These are phyloP conservation scores for Drosophila neonasuta DNA, from an alignment of 2,888 invertebrate species.

Conservation along the genomic window DNA sequence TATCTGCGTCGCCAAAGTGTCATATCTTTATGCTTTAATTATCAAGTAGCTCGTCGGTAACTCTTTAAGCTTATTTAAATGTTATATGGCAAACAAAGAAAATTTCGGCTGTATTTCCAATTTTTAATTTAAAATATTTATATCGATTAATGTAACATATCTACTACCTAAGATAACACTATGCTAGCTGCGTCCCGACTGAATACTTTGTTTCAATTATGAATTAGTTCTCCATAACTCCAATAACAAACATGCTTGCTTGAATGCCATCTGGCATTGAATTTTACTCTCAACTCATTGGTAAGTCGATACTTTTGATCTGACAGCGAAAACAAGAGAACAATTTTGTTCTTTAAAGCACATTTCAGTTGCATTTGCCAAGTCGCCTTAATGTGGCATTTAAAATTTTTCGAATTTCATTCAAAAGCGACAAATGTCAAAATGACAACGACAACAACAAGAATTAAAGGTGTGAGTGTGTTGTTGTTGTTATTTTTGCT, in stretches of 20 bases:
- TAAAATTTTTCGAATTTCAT: slow-evolving; percentile 42
- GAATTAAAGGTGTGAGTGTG: slow-evolving; percentile 29
- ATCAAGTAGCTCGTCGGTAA: no score
- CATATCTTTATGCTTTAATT: no score
- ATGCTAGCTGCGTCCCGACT: background rate
- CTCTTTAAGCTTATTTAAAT: no score
- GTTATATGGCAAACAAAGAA: no score
- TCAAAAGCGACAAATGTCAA: slow-evolving; percentile 59
- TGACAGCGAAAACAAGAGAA: slow-evolving; percentile 37
- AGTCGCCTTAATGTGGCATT: slow-evolving; percentile 49
- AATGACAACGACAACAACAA: slow-evolving; percentile 23
- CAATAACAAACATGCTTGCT: no score
- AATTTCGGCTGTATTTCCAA: no score
- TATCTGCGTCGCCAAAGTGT: no score
- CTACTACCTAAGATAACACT: no score
- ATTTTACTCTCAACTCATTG: slow-evolving; percentile 14
- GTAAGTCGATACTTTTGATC: slow-evolving; percentile 54
- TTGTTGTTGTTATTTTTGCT: slow-evolving; percentile 16
- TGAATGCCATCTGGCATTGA: slow-evolving; percentile 4
- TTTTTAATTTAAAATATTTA: no score
- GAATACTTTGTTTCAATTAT: background rate
- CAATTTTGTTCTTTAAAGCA: slow-evolving; percentile 60
- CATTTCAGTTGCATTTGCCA: slow-evolving; percentile 55
- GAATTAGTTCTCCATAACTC: no score
- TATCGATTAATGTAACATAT: no score